Conservation (phyloP, 2,888 invertebrate genomes). For the Dolichopus griseipennis region DNA sequence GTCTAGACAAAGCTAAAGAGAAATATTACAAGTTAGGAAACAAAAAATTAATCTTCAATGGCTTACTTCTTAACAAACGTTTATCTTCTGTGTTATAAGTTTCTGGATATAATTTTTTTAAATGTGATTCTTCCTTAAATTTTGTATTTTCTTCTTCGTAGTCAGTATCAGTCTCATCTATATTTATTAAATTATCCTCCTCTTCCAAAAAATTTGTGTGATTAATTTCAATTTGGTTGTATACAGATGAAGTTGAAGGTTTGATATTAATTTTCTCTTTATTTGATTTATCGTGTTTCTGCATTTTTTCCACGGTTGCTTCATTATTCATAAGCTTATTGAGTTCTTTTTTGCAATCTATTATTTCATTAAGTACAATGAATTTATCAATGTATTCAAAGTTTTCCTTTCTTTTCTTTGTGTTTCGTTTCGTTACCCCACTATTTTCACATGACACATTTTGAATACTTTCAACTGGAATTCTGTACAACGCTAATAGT, state of each 20-base stretch:
- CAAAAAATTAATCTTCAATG: background rate
- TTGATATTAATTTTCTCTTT: background rate
- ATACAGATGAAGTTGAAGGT: background rate
- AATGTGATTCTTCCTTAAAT: conserved; percentile 44
- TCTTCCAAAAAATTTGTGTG: conserved; percentile 14
- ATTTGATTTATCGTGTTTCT: conserved; percentile 10
- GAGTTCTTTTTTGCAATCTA: background rate
- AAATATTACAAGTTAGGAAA: background rate
- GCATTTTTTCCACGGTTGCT: conserved; percentile 21
- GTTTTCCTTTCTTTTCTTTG: background rate
- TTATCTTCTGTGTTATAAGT: conserved; percentile 39
- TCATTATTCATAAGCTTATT: conserved; percentile 15
- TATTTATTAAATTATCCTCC: conserved; percentile 10
- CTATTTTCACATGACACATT: background rate
- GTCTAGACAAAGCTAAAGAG: conserved; percentile 53
- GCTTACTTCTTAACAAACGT: conserved; percentile 47
- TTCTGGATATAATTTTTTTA: conserved; percentile 48
- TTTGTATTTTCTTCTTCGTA: conserved; percentile 15
- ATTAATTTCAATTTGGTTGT: conserved; percentile 13
- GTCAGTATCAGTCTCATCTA: conserved; percentile 15
- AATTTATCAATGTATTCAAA: background rate
- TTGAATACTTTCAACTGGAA: conserved; percentile 10
- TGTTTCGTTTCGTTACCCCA: conserved; percentile 9
- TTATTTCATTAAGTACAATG: background rate
- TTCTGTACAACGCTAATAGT: conserved; percentile 78